These are phyloP conservation scores for Cecidostiba fungosa DNA, from an alignment of 2,888 invertebrate genomes.

Conservation along the genomic window DNA sequence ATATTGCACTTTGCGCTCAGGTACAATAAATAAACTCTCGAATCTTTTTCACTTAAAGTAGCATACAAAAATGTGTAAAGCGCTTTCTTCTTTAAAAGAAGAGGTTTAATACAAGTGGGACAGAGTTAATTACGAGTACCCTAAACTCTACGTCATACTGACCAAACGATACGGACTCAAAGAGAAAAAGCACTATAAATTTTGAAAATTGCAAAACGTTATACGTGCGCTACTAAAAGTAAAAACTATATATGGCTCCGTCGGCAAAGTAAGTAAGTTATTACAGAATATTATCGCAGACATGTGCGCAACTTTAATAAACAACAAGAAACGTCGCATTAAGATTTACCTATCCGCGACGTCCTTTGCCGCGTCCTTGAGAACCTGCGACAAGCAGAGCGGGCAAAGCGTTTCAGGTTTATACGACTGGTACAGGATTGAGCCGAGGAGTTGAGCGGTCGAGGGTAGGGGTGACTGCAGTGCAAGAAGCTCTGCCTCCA, in stretches of 20 bases:
- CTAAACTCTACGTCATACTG: background rate
- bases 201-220: conserved; percentile 49
- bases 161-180: background rate
- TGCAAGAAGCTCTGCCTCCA: conserved; percentile 77
- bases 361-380: conserved; percentile 71
- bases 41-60: background rate
- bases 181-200: background rate
- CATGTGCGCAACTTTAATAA: conserved; percentile 4
- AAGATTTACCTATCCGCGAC: conserved; percentile 55
- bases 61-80: background rate
- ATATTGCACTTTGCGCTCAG: conserved; percentile 1
- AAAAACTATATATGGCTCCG: conserved; percentile 16
- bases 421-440: conserved; percentile 70
- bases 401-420: conserved; percentile 77
- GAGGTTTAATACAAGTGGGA: background rate
- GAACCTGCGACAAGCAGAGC: conserved; percentile 74
- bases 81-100: background rate
- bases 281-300: conserved; percentile 27
- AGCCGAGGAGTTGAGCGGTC: conserved; percentile 75
- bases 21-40: background rate
- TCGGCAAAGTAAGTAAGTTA: background rate
- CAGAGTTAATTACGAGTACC: background rate
- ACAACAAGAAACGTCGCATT: background rate
- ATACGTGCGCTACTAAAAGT: conserved; percentile 22
- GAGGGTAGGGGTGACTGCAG: conserved; percentile 75